These are phyloP conservation scores for Nyctibius grandis DNA, from an alignment of 2,797 vertebrate genomes.

Conservation along the genomic window DNA sequence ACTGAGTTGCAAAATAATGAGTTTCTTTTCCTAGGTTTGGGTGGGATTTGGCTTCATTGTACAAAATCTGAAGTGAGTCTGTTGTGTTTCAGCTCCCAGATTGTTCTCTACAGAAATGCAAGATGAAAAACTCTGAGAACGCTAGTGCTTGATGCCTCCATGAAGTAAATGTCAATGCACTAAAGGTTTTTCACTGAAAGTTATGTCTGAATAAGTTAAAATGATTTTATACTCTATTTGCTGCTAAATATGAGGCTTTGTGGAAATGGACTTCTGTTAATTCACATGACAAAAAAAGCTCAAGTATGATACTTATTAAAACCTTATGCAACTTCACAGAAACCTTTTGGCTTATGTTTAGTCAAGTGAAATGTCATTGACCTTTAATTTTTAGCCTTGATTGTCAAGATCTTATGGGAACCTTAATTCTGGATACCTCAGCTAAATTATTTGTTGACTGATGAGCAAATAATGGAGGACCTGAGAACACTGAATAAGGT, in stretches of 20 bases:
- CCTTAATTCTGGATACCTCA: slow-evolving; percentile 77
- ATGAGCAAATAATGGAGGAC: slow-evolving; percentile 99
- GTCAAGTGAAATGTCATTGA: neutral
- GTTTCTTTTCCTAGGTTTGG: neutral
- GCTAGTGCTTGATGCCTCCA: neutral
- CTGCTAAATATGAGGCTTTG: neutral
- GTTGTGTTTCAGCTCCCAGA: neutral
- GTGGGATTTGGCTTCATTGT: neutral
- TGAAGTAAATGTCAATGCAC: neutral
- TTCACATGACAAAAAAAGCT: neutral
- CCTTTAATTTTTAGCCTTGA: neutral
- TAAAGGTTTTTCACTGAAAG: neutral
- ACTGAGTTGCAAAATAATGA: neutral
- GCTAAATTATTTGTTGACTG: slow-evolving; percentile 95
- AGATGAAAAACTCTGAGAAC: neutral
- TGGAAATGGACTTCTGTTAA: neutral
- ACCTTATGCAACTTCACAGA: neutral
- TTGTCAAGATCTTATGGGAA: neutral
- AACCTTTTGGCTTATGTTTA: neutral
- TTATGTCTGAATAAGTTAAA: neutral
- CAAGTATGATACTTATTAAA: neutral
- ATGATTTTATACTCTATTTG: neutral
- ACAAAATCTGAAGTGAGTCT: neutral
- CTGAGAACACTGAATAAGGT: slow-evolving; percentile 95
- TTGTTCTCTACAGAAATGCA: neutral